phyloP scores from a whole-genome alignment of 2,797 vertebrate species.

The Discoglossus pictus region DNA sequence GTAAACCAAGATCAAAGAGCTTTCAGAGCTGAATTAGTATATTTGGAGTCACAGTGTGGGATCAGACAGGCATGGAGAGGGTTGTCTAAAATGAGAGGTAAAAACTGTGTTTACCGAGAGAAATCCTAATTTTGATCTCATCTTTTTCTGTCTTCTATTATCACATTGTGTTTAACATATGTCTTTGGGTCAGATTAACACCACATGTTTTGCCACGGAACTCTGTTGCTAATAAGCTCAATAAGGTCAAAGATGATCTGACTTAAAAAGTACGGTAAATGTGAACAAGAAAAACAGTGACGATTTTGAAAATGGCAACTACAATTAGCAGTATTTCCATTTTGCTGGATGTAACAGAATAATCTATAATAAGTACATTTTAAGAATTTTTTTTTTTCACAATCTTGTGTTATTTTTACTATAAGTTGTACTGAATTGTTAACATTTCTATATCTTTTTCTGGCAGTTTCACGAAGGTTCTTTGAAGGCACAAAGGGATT shows the following conservation, averaged over 20 bases:
- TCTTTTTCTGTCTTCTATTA: conserved; percentile 55
- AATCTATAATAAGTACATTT: no score
- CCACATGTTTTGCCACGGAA: conserved; percentile 66
- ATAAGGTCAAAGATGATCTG: conserved; percentile 61
- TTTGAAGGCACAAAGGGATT: no score
- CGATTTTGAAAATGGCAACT: no score
- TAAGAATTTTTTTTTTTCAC: no score
- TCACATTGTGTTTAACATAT: conserved; percentile 62
- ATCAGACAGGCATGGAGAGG: conserved; percentile 62
- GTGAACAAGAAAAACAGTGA: conserved; percentile 52
- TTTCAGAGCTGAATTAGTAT: conserved; percentile 67
- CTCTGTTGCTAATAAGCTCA: conserved; percentile 61
- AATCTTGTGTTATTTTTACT: no score
- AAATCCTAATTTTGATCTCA: conserved; percentile 61
- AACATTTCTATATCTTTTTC: no score
- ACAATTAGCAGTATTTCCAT: no score
- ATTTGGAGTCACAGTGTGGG: conserved; percentile 84
- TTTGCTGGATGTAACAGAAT: no score
- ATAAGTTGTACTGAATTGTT: no score
- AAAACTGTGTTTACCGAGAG: conserved; percentile 53
- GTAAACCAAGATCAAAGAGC: conserved; percentile 83
- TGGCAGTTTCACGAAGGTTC: no score
- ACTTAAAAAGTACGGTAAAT: conserved; percentile 57
- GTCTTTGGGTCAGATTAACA: conserved; percentile 64
- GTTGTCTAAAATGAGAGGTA: conserved; percentile 30